Conservation (phyloP, 2,888 invertebrate species). For the Scaptomyza flava region DNA sequence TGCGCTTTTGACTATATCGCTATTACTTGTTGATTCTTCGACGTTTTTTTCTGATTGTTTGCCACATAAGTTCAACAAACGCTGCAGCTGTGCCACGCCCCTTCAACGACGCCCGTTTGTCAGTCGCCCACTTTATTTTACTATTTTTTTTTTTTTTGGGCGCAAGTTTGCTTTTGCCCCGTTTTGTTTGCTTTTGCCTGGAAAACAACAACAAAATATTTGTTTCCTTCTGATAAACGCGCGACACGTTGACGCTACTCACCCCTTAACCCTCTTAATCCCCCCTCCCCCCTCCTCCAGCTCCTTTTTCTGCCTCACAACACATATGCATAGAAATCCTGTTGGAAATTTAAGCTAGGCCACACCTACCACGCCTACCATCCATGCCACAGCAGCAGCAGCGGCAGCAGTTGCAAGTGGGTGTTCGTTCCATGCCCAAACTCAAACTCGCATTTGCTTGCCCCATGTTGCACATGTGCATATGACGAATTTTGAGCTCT, state of each 20-base stretch:
- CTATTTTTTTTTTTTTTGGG: slow-evolving; percentile 28
- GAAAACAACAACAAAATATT: slow-evolving; percentile 12
- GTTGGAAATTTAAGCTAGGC: slow-evolving; percentile 49
- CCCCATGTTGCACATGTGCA: slow-evolving; percentile 54
- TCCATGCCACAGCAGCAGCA: slow-evolving; percentile 18
- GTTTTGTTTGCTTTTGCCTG: slow-evolving; percentile 37
- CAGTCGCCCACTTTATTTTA: slow-evolving; percentile 56
- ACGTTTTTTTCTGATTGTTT: slow-evolving; percentile 21
- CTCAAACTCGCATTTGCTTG: slow-evolving; percentile 25
- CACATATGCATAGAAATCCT: slow-evolving; percentile 52
- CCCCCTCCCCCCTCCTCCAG: background rate
- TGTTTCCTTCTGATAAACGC: slow-evolving; percentile 23
- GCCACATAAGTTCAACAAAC: slow-evolving; percentile 67
- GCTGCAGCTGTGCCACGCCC: slow-evolving; percentile 48
- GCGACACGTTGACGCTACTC: background rate
- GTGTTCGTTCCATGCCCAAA: slow-evolving; percentile 54
- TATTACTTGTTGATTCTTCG: slow-evolving; percentile 11
- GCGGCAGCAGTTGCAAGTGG: slow-evolving; percentile 54
- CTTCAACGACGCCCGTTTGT: background rate
- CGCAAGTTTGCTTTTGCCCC: slow-evolving; percentile 17
- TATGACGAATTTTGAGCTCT: slow-evolving; percentile 74
- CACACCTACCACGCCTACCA: slow-evolving; percentile 66
- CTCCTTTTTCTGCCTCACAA: too few relatives aligned
- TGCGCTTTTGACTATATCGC: background rate
- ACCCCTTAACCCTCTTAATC: background rate